Percentiles rank a stretch among this genome's conserved stretches.
phyloP scores from a whole-genome alignment of 92 coral and sea anemone species.

The Epizoanthus stellaris region DNA sequence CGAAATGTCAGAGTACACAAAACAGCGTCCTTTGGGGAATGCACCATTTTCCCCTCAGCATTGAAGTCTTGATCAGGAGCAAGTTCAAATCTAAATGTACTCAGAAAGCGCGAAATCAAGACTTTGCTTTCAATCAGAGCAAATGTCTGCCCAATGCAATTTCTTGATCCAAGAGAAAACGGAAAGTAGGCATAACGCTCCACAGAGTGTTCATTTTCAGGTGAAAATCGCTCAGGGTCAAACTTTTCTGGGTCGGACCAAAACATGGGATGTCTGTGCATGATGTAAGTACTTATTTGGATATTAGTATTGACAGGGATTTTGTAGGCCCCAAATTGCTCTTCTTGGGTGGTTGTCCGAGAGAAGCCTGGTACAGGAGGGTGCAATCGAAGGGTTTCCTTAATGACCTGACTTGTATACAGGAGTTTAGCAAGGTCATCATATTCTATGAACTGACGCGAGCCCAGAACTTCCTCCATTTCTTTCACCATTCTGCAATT shows the following conservation, averaged over 20 bases:
- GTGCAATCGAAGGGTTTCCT: slow-evolving; percentile 86
- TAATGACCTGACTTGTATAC: slow-evolving; percentile 62
- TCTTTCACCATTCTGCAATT: slow-evolving; percentile 67
- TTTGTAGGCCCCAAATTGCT: slow-evolving; percentile 53
- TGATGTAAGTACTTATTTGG: slow-evolving; percentile 61
- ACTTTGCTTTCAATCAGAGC: slow-evolving; percentile 52
- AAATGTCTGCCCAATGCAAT: slow-evolving; percentile 54
- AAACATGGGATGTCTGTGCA: slow-evolving; percentile 63
- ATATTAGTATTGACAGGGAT: slow-evolving; percentile 74
- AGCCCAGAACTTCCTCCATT: slow-evolving; percentile 60
- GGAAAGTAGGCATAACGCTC: slow-evolving; percentile 35
- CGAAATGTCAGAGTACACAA: slow-evolving; percentile 47
- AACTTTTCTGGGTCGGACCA: slow-evolving; percentile 82
- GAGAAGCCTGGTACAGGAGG: slow-evolving; percentile 72
- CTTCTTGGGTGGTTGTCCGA: slow-evolving; percentile 55
- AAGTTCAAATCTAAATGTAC: slow-evolving; percentile 49
- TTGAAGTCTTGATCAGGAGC: slow-evolving; percentile 43
- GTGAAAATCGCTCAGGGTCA: slow-evolving; percentile 74
- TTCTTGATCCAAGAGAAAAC: slow-evolving; percentile 50
- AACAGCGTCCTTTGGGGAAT: slow-evolving; percentile 64
- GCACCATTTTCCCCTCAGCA: slow-evolving; percentile 34
- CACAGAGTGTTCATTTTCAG: slow-evolving; percentile 5
- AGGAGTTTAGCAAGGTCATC: slow-evolving; percentile 66
- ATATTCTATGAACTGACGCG: slow-evolving; percentile 47
- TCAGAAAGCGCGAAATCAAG: slow-evolving; percentile 52